A percentile compares a stretch with the other conserved stretches of the same genome.
phyloP scores from a whole-genome alignment of 2,113 vertebrate species.

The Muntiacus muntjak region DNA sequence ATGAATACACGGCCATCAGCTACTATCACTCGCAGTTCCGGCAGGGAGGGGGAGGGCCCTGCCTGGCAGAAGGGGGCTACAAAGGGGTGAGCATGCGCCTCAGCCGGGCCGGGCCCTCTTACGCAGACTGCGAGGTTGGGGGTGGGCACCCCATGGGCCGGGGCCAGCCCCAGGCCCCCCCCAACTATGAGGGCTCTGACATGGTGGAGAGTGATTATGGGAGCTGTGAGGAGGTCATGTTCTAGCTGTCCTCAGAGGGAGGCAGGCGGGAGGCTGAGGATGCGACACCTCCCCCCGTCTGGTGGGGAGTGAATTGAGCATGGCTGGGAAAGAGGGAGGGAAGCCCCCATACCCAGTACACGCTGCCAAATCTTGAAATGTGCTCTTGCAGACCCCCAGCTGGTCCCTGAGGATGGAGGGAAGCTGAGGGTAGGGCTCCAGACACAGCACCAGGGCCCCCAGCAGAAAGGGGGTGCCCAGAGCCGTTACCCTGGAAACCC shows the following conservation, averaged over 20 bases:
- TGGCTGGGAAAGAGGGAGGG: neutral
- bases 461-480: neutral
- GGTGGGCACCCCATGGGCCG: slow-evolving; percentile 73
- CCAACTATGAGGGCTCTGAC: slow-evolving; percentile 86
- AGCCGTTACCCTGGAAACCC: neutral
- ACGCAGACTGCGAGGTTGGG: slow-evolving; percentile 82
- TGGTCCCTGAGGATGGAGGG: neutral
- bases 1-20: slow-evolving; percentile 95
- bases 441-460: neutral
- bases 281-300: neutral
- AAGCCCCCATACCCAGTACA: neutral
- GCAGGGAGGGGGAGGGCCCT: slow-evolving; percentile 82
- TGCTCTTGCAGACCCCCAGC: slow-evolving; percentile 9
- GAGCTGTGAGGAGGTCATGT: slow-evolving; percentile 99
- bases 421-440: slow-evolving; percentile 9
- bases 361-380: neutral
- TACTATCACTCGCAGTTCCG: slow-evolving; percentile 89
- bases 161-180: slow-evolving; percentile 69
- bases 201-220: slow-evolving; percentile 96
- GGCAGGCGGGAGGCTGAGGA: neutral
- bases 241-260: slow-evolving; percentile 76
- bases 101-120: slow-evolving; percentile 93
- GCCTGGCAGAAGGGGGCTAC: slow-evolving; percentile 82
- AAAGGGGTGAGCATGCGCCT: slow-evolving; percentile 92
- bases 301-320: neutral